Conservation (phyloP, 2,113 vertebrate genomes). For the Pomatostomus ruficeps region DNA sequence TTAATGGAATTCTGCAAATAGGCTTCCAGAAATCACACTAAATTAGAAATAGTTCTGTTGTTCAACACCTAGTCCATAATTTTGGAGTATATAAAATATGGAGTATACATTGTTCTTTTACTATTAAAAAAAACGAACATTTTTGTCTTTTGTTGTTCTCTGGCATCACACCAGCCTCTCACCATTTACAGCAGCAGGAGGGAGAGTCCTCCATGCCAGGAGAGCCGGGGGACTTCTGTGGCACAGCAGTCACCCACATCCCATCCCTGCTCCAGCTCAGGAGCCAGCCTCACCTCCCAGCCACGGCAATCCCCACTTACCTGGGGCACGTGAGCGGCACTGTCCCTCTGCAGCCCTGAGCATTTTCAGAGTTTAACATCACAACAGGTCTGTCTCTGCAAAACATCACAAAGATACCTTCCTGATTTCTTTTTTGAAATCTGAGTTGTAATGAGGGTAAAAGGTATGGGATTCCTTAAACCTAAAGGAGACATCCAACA, state of each 20-base stretch:
- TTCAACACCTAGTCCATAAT: background rate
- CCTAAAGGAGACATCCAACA: background rate
- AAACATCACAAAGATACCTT: background rate
- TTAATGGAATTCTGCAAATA: background rate
- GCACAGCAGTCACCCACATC: fast-evolving
- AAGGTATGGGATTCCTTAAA: background rate
- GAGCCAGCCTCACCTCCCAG: fast-evolving
- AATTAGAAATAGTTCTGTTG: background rate
- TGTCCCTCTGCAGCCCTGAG: background rate
- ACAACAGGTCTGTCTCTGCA: background rate
- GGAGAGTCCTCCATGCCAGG: background rate
- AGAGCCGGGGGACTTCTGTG: background rate
- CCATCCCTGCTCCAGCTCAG: background rate
- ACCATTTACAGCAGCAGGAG: background rate
- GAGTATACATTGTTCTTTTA: background rate
- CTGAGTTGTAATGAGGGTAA: background rate
- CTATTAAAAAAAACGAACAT: background rate
- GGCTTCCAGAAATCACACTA: background rate
- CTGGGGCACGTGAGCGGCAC: background rate
- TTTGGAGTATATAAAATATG: background rate
- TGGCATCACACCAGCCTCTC: background rate
- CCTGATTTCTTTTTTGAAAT: background rate
- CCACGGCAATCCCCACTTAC: fast-evolving
- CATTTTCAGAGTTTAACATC: background rate
- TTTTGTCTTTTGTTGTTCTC: background rate